Evolutionary conservation across 2,113 vertebrate species (phyloP).

Genomic region (Barnardius zonarius): DNA sequence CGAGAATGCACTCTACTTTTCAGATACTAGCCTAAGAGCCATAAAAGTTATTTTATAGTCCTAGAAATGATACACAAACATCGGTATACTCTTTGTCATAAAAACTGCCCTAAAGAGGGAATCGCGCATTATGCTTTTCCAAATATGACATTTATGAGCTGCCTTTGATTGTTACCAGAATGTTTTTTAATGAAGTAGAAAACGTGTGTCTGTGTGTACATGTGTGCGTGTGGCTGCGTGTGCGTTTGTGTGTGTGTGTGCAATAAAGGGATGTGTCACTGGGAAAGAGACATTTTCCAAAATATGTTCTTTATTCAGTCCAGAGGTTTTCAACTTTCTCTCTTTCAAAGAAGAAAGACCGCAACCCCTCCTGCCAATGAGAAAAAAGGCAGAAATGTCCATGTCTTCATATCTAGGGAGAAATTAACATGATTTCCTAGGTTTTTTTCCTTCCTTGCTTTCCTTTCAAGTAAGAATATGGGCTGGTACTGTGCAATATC

Average conservation of each 20-base stretch:
- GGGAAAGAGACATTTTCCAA: not conserved
- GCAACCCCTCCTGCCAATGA: not conserved
- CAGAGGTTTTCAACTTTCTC: not conserved
- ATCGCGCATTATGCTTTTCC: not conserved
- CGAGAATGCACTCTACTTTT: not conserved
- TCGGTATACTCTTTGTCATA: slow-evolving; percentile 41
- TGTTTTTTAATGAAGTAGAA: slow-evolving; percentile 30
- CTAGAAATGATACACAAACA: slow-evolving; percentile 54
- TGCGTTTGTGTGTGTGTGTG: not conserved
- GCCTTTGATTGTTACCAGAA: slow-evolving; percentile 62
- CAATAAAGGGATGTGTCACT: not conserved
- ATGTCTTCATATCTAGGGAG: not conserved
- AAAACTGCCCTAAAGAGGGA: slow-evolving; percentile 41
- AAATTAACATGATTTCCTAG: not conserved
- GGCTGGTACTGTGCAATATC: not conserved
- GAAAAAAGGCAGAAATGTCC: not conserved
- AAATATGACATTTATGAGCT: slow-evolving; percentile 71
- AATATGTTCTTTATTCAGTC: not conserved
- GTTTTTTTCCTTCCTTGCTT: not conserved
- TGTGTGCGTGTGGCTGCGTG: not conserved
- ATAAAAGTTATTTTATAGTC: slow-evolving; percentile 49
- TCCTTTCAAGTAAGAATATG: not conserved
- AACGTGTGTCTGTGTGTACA: not conserved
- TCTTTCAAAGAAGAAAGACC: not conserved
- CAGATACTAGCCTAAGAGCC: slow-evolving; percentile 22